Percentiles rank a stretch among this genome's conserved stretches.
phyloP scores from a whole-genome alignment of 2,797 vertebrate species.

The Pipistrellus pygmaeus region DNA sequence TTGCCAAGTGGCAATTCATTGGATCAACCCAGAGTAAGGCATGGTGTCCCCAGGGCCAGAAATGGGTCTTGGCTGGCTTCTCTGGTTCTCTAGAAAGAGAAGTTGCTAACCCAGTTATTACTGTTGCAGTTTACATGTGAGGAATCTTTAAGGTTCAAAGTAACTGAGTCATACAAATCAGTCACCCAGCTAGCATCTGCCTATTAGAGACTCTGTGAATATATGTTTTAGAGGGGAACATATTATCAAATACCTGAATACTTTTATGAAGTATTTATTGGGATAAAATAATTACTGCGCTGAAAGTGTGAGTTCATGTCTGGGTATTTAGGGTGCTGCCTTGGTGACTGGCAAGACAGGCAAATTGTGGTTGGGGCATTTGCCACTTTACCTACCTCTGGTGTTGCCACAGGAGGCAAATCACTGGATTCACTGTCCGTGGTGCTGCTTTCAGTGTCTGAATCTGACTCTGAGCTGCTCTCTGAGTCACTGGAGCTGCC shows the following conservation, averaged over 20 bases:
- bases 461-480: slow-evolving; percentile 95
- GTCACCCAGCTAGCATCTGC: not conserved
- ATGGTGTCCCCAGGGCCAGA: not conserved
- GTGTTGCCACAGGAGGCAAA: slow-evolving; percentile 90
- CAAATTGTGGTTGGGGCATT: fast-evolving
- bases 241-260: not conserved
- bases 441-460: slow-evolving; percentile 95
- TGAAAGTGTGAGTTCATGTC: not conserved
- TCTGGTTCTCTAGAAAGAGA: not conserved
- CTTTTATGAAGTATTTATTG: not conserved
- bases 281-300: not conserved
- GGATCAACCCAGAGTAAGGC: not conserved
- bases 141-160: not conserved
- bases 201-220: not conserved
- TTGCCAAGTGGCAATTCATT: not conserved
- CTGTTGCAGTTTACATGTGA: not conserved
- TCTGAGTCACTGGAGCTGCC: slow-evolving; percentile 95
- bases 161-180: not conserved
- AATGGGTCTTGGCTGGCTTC: not conserved
- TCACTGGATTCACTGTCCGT: slow-evolving; percentile 94
- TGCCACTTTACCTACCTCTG: slow-evolving; percentile 89
- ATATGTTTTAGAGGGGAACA: not conserved
- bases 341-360: fast-evolving
- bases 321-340: too few species aligned
- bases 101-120: not conserved